Base-by-base conservation (phyloP, 2,888 invertebrate genomes). In the Metopia argyrocephala region DNA sequence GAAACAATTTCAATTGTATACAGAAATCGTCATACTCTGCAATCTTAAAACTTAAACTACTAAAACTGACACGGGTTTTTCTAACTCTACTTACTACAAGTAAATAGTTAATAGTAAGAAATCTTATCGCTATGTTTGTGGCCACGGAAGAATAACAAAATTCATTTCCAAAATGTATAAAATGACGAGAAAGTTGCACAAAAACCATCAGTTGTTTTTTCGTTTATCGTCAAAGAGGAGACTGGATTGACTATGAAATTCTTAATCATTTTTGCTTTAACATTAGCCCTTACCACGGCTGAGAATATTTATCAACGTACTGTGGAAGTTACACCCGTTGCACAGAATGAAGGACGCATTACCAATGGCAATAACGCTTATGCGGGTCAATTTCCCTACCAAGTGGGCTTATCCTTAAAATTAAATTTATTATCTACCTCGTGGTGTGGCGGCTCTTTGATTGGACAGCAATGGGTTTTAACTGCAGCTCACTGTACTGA, bases 401-500 rank as follows among this genome's bases (percentile, higher is more conserved):
- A 89, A 83, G 89, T 85, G 21, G 89, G 87, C 54, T 85, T 89
- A 2, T 86, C 85, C 3, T 81, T 88, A 25, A 78, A 81, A 21
- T 25, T 78, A 18, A 82, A 79, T 21, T 28, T 31, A 7, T 1
- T 27, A 3, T 66, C 69, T 7, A 82, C 85, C 0, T 68, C 85
- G 31, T 88, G 87, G 86, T 89, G 89, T 78, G 89, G 89, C 76
- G 89, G 89, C 52, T 87, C 88, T 50, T 75, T 89, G 73, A 85
- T 89, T 62, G 83, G 83, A 2, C 23, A 69, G 20, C 75, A 84
- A 18, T 89, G 88, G 87, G 85, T 89, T 27, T 68, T 89, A 76
- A 89, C 89, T 38, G 89, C 89, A 52, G 89, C 89, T 83, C 89
- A 89, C 80, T 89, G 89, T 78, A 85, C 85, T 0, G 84, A 86